Conservation (phyloP, 1,140 invertebrate species). For the Drosophila arizonae region DNA sequence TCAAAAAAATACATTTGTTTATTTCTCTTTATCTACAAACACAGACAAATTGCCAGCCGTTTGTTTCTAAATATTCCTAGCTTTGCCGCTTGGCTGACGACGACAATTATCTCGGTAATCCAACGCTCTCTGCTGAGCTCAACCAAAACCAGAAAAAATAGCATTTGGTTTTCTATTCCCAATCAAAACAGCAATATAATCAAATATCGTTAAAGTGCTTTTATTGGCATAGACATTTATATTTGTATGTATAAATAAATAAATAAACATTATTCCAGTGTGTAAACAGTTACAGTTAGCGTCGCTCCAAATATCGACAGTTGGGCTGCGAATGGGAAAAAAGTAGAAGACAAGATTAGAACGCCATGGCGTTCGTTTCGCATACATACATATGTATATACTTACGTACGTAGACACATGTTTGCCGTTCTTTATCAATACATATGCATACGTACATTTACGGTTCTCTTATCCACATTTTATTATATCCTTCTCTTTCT, state of each 20-base stretch:
- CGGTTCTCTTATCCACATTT: constrained; percentile 38
- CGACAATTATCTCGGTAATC: constrained; percentile 31
- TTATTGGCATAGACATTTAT: constrained; percentile 38
- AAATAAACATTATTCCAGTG: constrained; percentile 22
- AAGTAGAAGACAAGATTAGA: constrained; percentile 39
- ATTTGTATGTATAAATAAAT: not conserved
- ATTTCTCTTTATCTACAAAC: not conserved
- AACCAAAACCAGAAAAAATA: not conserved
- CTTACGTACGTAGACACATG: not conserved
- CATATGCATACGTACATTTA: not conserved
- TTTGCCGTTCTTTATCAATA: constrained; percentile 28
- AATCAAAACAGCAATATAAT: constrained; percentile 32
- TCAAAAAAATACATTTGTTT: too few species aligned
- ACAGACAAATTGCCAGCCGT: not conserved
- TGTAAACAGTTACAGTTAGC: constrained; percentile 35
- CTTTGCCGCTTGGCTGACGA: constrained; percentile 14
- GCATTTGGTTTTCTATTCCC: not conserved
- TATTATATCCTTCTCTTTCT: constrained; percentile 1
- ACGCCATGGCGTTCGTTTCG: constrained; percentile 28
- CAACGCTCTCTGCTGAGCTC: constrained; percentile 12
- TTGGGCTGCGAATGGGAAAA: constrained; percentile 22
- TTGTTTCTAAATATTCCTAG: not conserved
- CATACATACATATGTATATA: constrained; percentile 6
- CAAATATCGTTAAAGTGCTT: constrained; percentile 35
- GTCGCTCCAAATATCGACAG: constrained; percentile 22